These are phyloP conservation scores for Pristis pectinata DNA, from an alignment of 2,797 vertebrate genomes.

Conservation along the genomic window DNA sequence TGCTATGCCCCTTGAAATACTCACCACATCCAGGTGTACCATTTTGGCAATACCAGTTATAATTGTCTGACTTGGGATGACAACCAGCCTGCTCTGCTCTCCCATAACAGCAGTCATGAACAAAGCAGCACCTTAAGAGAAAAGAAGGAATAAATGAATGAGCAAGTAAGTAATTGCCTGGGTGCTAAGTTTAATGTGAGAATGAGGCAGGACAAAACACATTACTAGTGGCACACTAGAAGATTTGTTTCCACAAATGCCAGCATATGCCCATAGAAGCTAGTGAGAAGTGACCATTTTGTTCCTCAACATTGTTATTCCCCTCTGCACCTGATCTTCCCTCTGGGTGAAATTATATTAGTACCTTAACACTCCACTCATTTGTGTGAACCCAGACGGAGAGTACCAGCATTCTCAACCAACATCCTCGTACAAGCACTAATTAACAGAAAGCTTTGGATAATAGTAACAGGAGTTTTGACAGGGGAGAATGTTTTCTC, in stretches of 20 bases:
- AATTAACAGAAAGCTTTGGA: not conserved
- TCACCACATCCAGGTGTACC: not conserved
- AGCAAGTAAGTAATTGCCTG: not conserved
- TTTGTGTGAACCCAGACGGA: not conserved
- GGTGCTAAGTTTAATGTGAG: not conserved
- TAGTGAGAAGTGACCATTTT: not conserved
- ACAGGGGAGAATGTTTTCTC: no score
- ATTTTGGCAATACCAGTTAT: not conserved
- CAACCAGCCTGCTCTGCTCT: not conserved
- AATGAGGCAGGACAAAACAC: not conserved
- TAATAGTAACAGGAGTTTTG: not conserved
- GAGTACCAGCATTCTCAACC: not conserved
- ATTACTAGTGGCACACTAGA: not conserved
- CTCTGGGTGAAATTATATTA: not conserved
- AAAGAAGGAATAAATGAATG: not conserved
- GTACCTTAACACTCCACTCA: not conserved
- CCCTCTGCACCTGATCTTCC: not conserved
- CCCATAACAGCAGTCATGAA: not conserved
- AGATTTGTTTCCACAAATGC: not conserved
- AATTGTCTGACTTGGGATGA: not conserved
- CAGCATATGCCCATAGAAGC: not conserved
- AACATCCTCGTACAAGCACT: not conserved
- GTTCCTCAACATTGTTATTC: not conserved
- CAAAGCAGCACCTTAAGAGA: not conserved
- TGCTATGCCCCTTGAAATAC: not conserved